Evolutionary conservation across 2,797 vertebrate genomes (phyloP), one percentile per base, ranked within the genome.

Genomic region (Cynodonichthys magdalenae): DNA sequence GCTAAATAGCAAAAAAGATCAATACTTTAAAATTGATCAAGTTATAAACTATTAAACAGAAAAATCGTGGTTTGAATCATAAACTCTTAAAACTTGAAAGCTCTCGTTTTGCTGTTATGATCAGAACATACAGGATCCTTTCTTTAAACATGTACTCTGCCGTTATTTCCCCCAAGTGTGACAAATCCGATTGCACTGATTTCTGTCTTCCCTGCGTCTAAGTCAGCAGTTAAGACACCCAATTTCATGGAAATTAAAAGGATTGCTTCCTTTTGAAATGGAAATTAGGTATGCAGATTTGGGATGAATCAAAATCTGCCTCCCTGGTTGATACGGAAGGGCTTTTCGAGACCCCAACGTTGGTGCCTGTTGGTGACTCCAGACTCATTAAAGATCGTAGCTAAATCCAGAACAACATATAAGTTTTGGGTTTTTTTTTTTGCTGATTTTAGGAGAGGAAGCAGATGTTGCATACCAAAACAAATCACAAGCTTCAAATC

Each of bases 211-310:
- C 66, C 55, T 73, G 82, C 72, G 62, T 76, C 75, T 20, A 57
- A 83, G 77, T 87, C 81, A 69, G 29, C 68, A 66, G 72, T 71
- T 82, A 84, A 83, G 73, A 82, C 84, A 75, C 66, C 74, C 83
- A 88, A 90, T 91, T 91, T 90, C 88, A 88, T 81, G 85, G 90
- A 88, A 91, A 91, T 90, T 89, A 90, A 84, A 85, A 82, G 69
- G 81, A 85, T 82, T 73, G 79, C 82, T 69, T 53, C 71, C 86
- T 87, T 90, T 91, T 92, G 90, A 91, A 89, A 89, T 92, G 88
- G 82, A 91, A 92, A 92, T 86, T 59, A 60, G 48, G 46, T 87
- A 85, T 87, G 87, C 74, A 90, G 86, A 91, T 91, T 87, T 79
- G 66, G 82, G 82, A 83, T 87, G 79, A 87, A 84, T 90, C 80